A percentile compares a stretch with the other conserved stretches of the same genome.
These are phyloP conservation scores for Hyles vespertilio DNA, from an alignment of 1,140 invertebrate species.

Conservation along the genomic window DNA sequence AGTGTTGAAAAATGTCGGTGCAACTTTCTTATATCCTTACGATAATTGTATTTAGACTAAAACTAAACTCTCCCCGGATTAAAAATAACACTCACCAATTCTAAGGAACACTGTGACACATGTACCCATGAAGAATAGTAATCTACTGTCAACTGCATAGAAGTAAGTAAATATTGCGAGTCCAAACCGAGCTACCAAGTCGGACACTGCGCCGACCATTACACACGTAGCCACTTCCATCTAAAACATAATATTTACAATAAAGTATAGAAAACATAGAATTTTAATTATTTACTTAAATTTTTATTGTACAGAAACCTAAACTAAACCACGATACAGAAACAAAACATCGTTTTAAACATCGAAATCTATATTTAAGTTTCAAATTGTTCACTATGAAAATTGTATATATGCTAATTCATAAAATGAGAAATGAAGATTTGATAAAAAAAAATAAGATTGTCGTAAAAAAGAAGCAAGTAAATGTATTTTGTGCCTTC, in stretches of 20 bases:
- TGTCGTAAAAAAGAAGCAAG: too few species aligned
- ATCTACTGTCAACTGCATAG: constrained; percentile 52
- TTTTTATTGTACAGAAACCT: too few species aligned
- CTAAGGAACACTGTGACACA: constrained; percentile 52
- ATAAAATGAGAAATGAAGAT: too few species aligned
- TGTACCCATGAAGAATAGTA: constrained; percentile 56
- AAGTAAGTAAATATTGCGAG: constrained; percentile 62
- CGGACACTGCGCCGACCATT: constrained; percentile 61
- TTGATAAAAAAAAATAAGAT: too few species aligned
- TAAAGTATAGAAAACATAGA: too few species aligned
- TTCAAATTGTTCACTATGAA: too few species aligned
- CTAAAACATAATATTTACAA: constrained; percentile 30
- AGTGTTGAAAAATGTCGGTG: too few species aligned
- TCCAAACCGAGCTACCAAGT: constrained; percentile 49
- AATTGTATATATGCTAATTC: neutral
- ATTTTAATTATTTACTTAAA: neutral
- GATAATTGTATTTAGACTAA: neutral
- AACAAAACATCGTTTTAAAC: too few species aligned
- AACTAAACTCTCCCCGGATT: too few species aligned
- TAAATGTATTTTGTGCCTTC: too few species aligned
- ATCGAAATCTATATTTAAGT: too few species aligned
- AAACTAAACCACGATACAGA: neutral
- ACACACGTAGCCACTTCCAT: constrained; percentile 66
- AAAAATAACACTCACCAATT: constrained; percentile 42
- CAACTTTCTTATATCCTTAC: too few species aligned